Evolutionary conservation across 2,888 invertebrate species (phyloP), one percentile per base, ranked within the genome.

Genomic region (Watsonalla binaria): DNA sequence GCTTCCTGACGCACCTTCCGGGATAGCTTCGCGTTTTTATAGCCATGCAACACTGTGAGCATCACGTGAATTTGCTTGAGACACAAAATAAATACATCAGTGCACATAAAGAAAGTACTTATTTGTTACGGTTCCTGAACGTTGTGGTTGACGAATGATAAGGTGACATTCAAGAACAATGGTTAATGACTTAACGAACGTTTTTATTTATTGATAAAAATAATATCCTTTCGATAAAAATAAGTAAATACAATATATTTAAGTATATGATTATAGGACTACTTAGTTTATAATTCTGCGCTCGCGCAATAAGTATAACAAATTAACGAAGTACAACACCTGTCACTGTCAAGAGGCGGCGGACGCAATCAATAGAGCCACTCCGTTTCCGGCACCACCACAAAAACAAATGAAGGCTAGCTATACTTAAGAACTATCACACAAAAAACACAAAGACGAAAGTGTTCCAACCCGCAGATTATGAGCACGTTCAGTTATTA

Each of bases 401-500:
- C 80, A 88, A 87, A 90, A 89, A 90, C 87, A 90, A 90, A 90
- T 86, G 87, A 86, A 85, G 77, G 76, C 76, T 74, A 80, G 80
- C 76, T 76, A 67, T 45, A 64, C 66, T 51, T 68, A 75, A 24
- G 42, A 42, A 42, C 42, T 42, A 42, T 42, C 42, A 42, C 42
- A 78, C 84, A 86, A 86, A 82, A 57, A 79, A 72, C 83, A 86
- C 85, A 89, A 88, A 86, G 89, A 76, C 84, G 89, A 90, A 90
- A 90, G 90, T 90, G 90, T 90, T 87, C 85, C 80, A 68, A 76
- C 74, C 84, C 78, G 84, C 84, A 88, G 90, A 90, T 90, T 90
- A 90, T 84, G 85, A 85, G 84, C 89, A 85, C 89, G 82, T 89
- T 88, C 89, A 80, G 86, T 90, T 90, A 90, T 90, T 90, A 90